Evolutionary conservation across 2,113 vertebrate species (phyloP).

Genomic region (Sarotherodon lohbergeri): DNA sequence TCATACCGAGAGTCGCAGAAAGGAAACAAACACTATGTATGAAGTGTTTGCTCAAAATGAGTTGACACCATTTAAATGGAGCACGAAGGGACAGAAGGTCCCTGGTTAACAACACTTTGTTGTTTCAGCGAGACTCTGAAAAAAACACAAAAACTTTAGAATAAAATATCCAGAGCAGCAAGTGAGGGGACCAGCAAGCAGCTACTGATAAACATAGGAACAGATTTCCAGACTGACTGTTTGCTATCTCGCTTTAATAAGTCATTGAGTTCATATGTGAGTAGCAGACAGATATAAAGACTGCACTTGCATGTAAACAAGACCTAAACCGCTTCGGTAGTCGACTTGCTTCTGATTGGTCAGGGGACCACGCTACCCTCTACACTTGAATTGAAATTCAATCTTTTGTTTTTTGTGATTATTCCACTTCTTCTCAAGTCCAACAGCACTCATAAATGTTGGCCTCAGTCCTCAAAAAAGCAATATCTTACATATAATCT

Average conservation of each 20-base stretch:
- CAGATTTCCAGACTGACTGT: neutral
- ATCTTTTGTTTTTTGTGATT: neutral
- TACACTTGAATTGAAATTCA: neutral
- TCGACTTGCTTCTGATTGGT: neutral
- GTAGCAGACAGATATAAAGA: neutral
- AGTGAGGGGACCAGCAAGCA: neutral
- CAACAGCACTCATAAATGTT: neutral
- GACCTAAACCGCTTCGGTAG: neutral
- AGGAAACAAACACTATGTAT: neutral
- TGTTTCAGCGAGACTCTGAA: neutral
- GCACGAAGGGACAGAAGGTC: neutral
- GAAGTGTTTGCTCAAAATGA: neutral
- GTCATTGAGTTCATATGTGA: neutral
- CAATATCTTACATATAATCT: neutral
- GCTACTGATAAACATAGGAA: neutral
- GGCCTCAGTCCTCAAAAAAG: neutral
- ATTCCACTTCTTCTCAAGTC: neutral
- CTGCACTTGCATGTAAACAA: neutral
- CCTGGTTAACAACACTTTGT: neutral
- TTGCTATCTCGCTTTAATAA: neutral
- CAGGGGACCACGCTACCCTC: neutral
- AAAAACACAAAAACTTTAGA: neutral
- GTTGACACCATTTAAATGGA: neutral
- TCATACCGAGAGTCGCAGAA: constrained; percentile 8
- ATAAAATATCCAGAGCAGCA: neutral